phyloP scores from a whole-genome alignment of 2,888 invertebrate genomes.

The Clanis bilineata region DNA sequence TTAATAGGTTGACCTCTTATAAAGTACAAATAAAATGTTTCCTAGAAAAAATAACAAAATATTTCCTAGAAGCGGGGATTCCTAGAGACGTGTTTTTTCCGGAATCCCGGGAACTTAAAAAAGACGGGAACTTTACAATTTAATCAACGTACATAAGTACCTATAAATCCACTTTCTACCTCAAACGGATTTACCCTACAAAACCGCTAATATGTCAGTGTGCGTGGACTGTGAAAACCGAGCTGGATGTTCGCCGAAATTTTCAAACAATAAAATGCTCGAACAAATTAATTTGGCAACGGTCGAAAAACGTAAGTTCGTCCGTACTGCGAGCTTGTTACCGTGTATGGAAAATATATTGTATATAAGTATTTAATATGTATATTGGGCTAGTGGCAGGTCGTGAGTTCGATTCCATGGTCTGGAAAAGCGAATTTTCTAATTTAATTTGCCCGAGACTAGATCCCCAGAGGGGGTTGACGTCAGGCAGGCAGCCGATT shows the following conservation, averaged over 20 bases:
- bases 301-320: slow-evolving; percentile 1
- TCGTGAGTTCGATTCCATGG: too few relatives aligned
- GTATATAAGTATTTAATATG: background rate
- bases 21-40: too few relatives aligned
- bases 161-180: background rate
- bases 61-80: too few relatives aligned
- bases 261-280: slow-evolving; percentile 8
- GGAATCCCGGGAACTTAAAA: too few relatives aligned
- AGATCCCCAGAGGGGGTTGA: too few relatives aligned
- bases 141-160: background rate
- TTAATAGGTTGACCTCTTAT: too few relatives aligned
- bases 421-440: too few relatives aligned
- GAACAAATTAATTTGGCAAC: slow-evolving; percentile 10
- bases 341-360: background rate
- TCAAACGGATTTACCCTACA: background rate
- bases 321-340: background rate
- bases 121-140: background rate
- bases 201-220: background rate
- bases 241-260: background rate
- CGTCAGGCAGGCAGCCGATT: too few relatives aligned
- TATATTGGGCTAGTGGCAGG: too few relatives aligned
- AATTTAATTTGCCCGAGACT: too few relatives aligned
- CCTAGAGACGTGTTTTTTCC: too few relatives aligned
- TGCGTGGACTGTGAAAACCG: slow-evolving; percentile 1
- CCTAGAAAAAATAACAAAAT: too few relatives aligned